phyloP scores from a whole-genome alignment of 1,140 invertebrate species.

The Micrasema minimum region DNA sequence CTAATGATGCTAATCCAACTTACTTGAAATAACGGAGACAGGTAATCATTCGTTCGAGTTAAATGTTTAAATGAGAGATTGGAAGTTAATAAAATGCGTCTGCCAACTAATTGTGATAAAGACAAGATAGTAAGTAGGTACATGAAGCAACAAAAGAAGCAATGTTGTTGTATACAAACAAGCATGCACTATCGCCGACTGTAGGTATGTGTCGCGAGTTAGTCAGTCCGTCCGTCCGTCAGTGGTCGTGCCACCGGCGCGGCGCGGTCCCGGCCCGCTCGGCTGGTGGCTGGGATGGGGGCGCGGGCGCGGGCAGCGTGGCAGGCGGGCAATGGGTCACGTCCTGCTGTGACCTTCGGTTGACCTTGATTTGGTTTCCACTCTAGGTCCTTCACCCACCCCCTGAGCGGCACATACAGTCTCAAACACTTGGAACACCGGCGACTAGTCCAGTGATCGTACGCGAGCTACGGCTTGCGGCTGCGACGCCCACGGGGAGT shows the following conservation, averaged over 20 bases:
- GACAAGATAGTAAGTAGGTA: constrained; percentile 25
- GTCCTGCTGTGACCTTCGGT: constrained; percentile 72
- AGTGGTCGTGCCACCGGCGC: too few relatives aligned
- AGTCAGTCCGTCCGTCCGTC: not conserved
- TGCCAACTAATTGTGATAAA: too few relatives aligned
- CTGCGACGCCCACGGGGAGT: not conserved
- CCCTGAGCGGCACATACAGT: constrained; percentile 53
- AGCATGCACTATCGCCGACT: constrained; percentile 50
- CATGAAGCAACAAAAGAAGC: constrained; percentile 40
- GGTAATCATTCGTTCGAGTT: too few relatives aligned
- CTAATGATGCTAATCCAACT: too few relatives aligned
- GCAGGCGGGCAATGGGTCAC: constrained; percentile 66
- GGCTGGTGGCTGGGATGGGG: not conserved
- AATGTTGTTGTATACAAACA: constrained; percentile 40
- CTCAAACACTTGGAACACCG: constrained; percentile 49
- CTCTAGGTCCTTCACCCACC: constrained; percentile 67
- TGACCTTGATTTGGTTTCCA: constrained; percentile 80
- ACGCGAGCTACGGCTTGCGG: constrained; percentile 3
- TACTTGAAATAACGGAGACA: too few relatives aligned
- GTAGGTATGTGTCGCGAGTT: constrained; percentile 47
- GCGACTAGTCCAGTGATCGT: constrained; percentile 24
- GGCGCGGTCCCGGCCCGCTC: not conserved
- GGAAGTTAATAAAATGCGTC: too few relatives aligned
- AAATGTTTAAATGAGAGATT: too few relatives aligned
- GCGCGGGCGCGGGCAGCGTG: not conserved